Base-by-base conservation (phyloP, 2,797 vertebrate species). In the Sebastes miniatus region DNA sequence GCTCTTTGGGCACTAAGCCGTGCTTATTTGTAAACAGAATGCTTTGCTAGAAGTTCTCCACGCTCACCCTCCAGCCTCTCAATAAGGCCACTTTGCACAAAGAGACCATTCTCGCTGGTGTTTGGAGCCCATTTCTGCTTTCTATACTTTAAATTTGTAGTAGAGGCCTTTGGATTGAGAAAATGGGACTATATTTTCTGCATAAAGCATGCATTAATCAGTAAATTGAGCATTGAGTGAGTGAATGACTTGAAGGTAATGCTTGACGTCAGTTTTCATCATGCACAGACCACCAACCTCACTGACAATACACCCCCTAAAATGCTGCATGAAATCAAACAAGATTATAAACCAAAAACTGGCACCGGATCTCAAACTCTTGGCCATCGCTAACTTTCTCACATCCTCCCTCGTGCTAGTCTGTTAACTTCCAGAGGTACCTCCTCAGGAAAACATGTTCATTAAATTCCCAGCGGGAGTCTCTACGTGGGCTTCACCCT, bases 11-110 rank as follows among this genome's bases (percentile, higher is more conserved):
- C 72, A 72, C 83, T 82, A 77, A 90, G 83, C 84, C 85, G 73
- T 91, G 76, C 88, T 93, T 92, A 92, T 93, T 94, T 91, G 91
- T 94, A 90, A 93, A 95, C 91, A 94, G 87, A 89, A 81, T 83
- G 87, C 83, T 87, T 76, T 80, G 50, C 77, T 70, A 39, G 43
- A 81, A 73, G 73, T 82, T 90, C 69, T 79, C 76, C 76, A 68
- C 10, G 4, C 85, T 90, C 67, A 36, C 39, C 70, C 73, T 69
- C n/a, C 63, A 67, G 70, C 65, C 74, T 83, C 72, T 79, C 81
- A 88, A 86, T 80, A 81, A 83, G 70, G 54, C 70, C 65, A 59
- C 63, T 82, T 78, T 83, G 66, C 63, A 91, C 90, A 94, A 93
- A 90, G 84, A 87, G 67, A 69, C 76, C 71, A 81, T 91, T 94